Base-by-base conservation (phyloP, 2,888 invertebrate species). In the Diabrotica balteata region DNA sequence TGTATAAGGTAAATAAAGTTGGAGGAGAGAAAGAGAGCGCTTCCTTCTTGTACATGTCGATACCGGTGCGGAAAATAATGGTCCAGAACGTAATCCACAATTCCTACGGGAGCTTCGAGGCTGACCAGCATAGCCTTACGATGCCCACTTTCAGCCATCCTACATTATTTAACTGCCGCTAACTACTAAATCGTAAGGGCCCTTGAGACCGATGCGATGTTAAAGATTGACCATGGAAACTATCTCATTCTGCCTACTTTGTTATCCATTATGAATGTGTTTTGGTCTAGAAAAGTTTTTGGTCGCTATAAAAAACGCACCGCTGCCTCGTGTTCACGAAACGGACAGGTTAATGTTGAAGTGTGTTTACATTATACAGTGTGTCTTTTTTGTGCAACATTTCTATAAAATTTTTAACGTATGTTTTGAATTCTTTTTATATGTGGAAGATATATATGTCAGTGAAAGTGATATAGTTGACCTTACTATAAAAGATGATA, bases 81-180 rank as follows among this genome's bases (percentile, higher is more conserved):
- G 81, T 80, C 78, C 76, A 78, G 79, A 79, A 81, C 82, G 82
- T 82, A 81, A 82, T 82, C 81, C 82, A 75, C 81, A 81, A 80
- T 82, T 81, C 82, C 80, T 80, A 54, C 60, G 77, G 80, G 82
- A 81, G 79, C 77, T 76, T 76, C 69, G 78, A 72, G 78, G 80
- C 80, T 80, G 81, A 81, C 82, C 81, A 77, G 78, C 77, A 76
- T 77, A 75, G 80, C 79, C 80, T 79, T 80, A 80, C 81, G 80
- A 81, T 80, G 79, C 79, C 80, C 80, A 73, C 72, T 75, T 73
- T 70, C 71, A 73, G 73, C 77, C 76, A 75, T 80, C 78, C 80
- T 83, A 81, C 82, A 84, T 84, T 84, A 84, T 84, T 84, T 83
- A 84, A 81, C 81, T 80, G 75, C 78, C 78, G 80, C 81, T 82